Evolutionary conservation across 2,888 invertebrate genomes (phyloP).

Genomic region (Oasisia sp.): DNA sequence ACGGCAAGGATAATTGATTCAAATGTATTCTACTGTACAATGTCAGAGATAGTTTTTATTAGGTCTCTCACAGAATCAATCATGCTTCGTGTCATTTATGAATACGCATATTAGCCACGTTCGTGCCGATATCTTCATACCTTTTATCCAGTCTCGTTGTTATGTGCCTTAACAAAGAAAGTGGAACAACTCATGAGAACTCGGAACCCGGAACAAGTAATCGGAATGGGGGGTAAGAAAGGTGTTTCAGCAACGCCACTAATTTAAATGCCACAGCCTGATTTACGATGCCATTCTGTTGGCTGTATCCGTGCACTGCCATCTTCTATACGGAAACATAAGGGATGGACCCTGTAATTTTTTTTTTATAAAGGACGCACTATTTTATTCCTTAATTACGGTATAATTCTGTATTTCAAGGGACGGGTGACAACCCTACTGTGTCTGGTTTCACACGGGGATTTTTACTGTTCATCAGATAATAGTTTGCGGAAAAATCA

Average conservation of each 20-base stretch:
- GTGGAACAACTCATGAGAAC: background rate
- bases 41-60: background rate
- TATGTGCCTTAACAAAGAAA: background rate
- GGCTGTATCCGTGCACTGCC: background rate
- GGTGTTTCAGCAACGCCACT: background rate
- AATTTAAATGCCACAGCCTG: background rate
- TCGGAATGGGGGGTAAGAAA: background rate
- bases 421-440: too few relatives aligned
- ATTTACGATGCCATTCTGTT: background rate
- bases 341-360: too few relatives aligned
- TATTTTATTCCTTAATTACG: too few relatives aligned
- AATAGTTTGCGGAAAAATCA: background rate
- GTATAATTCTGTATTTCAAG: too few relatives aligned
- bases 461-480: background rate
- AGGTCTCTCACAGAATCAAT: background rate
- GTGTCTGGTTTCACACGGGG: background rate
- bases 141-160: background rate
- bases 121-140: background rate
- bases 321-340: too few relatives aligned
- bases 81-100: background rate
- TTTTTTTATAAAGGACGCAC: too few relatives aligned
- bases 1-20: background rate
- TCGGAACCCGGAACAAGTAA: background rate
- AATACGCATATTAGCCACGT: background rate
- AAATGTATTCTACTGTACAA: background rate